Evolutionary conservation across 2,797 vertebrate species (phyloP).

Genomic region (Channa striata): DNA sequence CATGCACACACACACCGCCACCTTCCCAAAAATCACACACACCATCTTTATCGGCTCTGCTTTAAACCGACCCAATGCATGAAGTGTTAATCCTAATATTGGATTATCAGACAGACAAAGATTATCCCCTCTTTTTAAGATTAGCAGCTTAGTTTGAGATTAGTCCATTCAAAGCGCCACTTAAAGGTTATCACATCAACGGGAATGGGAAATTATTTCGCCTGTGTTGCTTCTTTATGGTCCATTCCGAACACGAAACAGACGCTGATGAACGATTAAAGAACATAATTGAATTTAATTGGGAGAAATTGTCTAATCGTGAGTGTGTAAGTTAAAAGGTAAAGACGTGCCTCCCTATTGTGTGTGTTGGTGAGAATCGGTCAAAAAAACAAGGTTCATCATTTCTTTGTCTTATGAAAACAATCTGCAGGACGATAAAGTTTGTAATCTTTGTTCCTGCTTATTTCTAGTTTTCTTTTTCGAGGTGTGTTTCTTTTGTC

Average conservation of each 20-base stretch:
- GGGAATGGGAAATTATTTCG: conserved; percentile 33
- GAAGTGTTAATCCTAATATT: conserved; percentile 66
- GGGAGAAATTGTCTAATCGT: not conserved
- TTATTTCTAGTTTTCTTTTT: not conserved
- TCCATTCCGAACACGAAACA: conserved; percentile 15
- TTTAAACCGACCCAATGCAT: conserved; percentile 36
- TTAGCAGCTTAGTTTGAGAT: conserved; percentile 61
- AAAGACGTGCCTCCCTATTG: not conserved
- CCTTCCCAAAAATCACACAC: conserved; percentile 14
- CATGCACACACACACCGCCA: conserved; percentile 17
- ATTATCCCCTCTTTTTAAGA: conserved; percentile 64
- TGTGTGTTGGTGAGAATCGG: not conserved
- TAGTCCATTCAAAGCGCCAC: conserved; percentile 54
- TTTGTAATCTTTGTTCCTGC: not conserved
- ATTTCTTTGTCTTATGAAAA: conserved; percentile 6
- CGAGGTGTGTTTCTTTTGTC: conserved; percentile 2
- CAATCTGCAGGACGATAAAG: conserved; percentile 32
- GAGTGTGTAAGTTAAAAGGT: conserved; percentile 13
- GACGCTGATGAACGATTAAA: conserved; percentile 25
- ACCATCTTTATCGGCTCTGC: conserved; percentile 42
- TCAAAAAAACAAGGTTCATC: not conserved
- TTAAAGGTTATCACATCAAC: conserved; percentile 65
- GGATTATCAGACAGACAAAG: conserved; percentile 63
- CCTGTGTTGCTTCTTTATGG: conserved; percentile 1
- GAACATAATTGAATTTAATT: conserved; percentile 52